Percentiles rank a stretch among this genome's conserved stretches.
These are phyloP conservation scores for Thalassoma bifasciatum DNA, from an alignment of 2,113 vertebrate genomes.

Conservation along the genomic window DNA sequence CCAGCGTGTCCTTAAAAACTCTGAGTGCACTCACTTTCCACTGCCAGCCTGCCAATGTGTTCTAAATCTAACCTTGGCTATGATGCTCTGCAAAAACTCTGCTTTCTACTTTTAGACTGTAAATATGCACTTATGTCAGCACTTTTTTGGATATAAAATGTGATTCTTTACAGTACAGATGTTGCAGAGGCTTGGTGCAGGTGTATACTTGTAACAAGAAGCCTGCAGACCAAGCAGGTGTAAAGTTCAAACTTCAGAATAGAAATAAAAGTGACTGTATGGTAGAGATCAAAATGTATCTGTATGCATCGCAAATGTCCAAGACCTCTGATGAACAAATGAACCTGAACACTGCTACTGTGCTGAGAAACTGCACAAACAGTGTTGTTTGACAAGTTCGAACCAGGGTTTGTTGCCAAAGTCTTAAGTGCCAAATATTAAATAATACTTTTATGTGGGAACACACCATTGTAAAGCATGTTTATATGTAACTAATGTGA, in stretches of 20 bases:
- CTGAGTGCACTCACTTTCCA: slow-evolving; percentile 6
- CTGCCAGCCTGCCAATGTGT: slow-evolving; percentile 35
- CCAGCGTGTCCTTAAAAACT: slow-evolving; percentile 14
- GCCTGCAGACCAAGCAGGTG: slow-evolving; percentile 4
- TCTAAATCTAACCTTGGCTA: slow-evolving; percentile 25
- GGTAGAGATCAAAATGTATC: slow-evolving; percentile 1
- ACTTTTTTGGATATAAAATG: slow-evolving; percentile 59
- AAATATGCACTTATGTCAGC: slow-evolving; percentile 64
- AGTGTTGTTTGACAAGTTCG: slow-evolving; percentile 11
- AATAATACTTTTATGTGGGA: slow-evolving; percentile 2
- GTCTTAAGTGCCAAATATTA: slow-evolving; percentile 42
- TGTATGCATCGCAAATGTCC: neutral
- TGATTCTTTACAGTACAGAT: slow-evolving; percentile 37
- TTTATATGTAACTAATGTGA: slow-evolving; percentile 74
- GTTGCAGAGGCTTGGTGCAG: slow-evolving; percentile 1
- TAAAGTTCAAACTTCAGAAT: neutral
- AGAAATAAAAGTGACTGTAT: neutral
- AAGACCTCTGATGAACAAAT: slow-evolving; percentile 14
- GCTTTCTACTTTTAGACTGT: slow-evolving; percentile 39
- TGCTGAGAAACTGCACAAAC: slow-evolving; percentile 8
- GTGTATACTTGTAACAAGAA: neutral
- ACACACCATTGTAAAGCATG: slow-evolving; percentile 47
- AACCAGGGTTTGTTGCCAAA: slow-evolving; percentile 50
- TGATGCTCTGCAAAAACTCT: slow-evolving; percentile 23
- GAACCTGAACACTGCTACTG: neutral